Conservation (phyloP, 2,888 invertebrate species). For the Lochmaea crataegi region DNA sequence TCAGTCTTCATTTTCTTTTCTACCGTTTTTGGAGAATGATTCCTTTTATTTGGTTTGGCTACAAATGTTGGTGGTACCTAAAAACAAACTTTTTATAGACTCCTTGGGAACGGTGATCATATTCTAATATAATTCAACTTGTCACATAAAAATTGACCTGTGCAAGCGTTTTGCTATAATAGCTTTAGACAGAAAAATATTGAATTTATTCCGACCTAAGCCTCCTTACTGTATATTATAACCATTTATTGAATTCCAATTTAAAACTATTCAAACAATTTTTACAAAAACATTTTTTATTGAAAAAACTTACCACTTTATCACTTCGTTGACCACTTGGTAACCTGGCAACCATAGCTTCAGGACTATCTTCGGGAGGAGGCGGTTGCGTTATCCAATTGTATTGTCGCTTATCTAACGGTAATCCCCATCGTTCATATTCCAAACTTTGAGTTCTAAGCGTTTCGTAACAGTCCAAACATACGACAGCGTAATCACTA, state of each 20-base stretch:
- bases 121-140: no score
- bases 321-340: conserved; percentile 89
- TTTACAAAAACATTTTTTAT: background rate
- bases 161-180: no score
- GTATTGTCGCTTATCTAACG: conserved; percentile 90
- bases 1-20: conserved; percentile 65
- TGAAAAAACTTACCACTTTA: conserved; percentile 71
- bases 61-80: conserved; percentile 69
- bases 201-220: no score
- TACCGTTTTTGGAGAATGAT: conserved; percentile 73
- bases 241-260: no score
- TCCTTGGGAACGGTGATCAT: no score
- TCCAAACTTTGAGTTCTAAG: conserved; percentile 90
- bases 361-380: conserved; percentile 90
- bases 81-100: conserved; percentile 34
- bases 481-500: conserved; percentile 91
- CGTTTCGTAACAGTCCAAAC: conserved; percentile 93
- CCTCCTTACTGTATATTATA: no score
- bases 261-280: no score
- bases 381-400: conserved; percentile 95
- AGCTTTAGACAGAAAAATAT: no score
- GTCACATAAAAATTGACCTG: no score
- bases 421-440: conserved; percentile 90
- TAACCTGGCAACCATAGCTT: conserved; percentile 83
- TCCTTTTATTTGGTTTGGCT: conserved; percentile 72